phyloP scores from a whole-genome alignment of 2,113 vertebrate genomes.

The Siphamia tubifer region DNA sequence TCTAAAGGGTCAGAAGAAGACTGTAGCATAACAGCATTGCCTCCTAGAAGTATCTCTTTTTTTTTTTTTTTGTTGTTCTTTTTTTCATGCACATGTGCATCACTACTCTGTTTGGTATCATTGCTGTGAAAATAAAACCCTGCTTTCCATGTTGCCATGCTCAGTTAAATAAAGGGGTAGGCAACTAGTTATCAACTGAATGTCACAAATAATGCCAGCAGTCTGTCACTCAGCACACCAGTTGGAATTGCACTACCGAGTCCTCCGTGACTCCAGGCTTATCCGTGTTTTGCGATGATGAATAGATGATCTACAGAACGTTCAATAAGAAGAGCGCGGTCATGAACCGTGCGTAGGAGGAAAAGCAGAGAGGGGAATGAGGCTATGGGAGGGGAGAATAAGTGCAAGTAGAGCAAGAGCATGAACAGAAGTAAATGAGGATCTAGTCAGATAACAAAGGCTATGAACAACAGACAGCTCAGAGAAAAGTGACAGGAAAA shows the following conservation, averaged over 20 bases:
- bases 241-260: conserved; percentile 14
- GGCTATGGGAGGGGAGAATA: not conserved
- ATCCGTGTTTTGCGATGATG: conserved; percentile 30
- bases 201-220: conserved; percentile 36
- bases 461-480: conserved; percentile 13
- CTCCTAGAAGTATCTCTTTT: not conserved
- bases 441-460: conserved; percentile 33
- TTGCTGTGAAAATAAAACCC: conserved; percentile 40
- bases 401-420: not conserved
- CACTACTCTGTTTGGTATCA: conserved; percentile 9
- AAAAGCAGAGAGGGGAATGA: not conserved
- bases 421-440: conserved; percentile 30
- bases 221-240: conserved; percentile 11
- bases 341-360: conserved; percentile 39
- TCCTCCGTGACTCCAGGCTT: not conserved
- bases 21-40: not conserved
- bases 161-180: conserved; percentile 47
- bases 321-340: conserved; percentile 20
- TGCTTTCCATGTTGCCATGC: conserved; percentile 17
- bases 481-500: not conserved
- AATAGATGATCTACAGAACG: conserved; percentile 13
- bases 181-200: conserved; percentile 47
- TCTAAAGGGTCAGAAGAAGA: conserved; percentile 2
- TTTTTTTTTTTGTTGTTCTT: not conserved
- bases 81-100: not conserved